Percentiles rank a stretch among this genome's conserved stretches.
Evolutionary conservation across 1,140 invertebrate species (phyloP).

Genomic region (Spodoptera frugiperda): DNA sequence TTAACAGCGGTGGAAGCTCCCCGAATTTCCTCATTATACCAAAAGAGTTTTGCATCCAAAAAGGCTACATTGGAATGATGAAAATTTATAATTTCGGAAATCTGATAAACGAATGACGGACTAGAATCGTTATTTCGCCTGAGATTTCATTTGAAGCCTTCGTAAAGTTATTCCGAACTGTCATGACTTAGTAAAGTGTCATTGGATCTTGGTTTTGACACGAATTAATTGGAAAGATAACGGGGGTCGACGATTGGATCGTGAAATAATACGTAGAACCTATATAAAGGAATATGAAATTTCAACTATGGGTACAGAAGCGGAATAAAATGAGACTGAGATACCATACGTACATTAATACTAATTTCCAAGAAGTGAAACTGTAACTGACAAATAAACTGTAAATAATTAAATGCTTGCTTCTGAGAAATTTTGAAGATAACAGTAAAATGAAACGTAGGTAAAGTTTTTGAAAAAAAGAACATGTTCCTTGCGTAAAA

Average conservation of each 20-base stretch:
- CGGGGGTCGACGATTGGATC: background rate
- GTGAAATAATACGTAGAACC: background rate
- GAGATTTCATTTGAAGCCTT: slow-evolving; percentile 24
- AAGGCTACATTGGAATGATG: slow-evolving; percentile 51
- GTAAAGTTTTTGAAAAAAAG: too few species aligned
- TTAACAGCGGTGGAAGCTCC: slow-evolving; percentile 57
- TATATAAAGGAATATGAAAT: too few species aligned
- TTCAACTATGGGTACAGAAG: too few species aligned
- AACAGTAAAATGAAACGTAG: too few species aligned
- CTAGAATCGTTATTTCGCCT: background rate
- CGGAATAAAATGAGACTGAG: too few species aligned
- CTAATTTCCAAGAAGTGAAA: too few species aligned
- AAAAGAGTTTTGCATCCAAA: slow-evolving; percentile 57
- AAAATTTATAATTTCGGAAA: slow-evolving; percentile 54
- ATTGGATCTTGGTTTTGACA: slow-evolving; percentile 10
- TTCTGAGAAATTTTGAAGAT: too few species aligned
- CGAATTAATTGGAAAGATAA: slow-evolving; percentile 18
- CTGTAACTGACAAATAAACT: too few species aligned
- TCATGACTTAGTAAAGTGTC: slow-evolving; percentile 19
- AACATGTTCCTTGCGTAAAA: too few species aligned
- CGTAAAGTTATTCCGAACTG: slow-evolving; percentile 8
- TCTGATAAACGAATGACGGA: slow-evolving; percentile 47
- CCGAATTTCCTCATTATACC: slow-evolving; percentile 70
- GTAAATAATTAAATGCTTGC: too few species aligned
- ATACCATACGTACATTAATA: too few species aligned